Conservation (phyloP, 2,797 vertebrate genomes). For the Girardinus metallicus region DNA sequence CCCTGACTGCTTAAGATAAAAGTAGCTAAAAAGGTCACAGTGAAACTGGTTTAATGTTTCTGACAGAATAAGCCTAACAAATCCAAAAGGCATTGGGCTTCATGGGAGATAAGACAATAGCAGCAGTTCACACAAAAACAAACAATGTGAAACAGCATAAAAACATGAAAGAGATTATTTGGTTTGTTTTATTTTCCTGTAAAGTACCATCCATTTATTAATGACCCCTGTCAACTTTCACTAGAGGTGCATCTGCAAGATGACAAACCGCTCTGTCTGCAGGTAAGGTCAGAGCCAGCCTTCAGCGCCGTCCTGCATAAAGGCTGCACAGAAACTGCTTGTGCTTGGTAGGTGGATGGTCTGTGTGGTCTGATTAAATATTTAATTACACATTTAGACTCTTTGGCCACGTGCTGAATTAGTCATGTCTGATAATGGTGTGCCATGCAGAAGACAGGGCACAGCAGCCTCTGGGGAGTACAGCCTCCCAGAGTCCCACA, state of each 20-base stretch:
- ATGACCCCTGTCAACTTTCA: conserved; percentile 30
- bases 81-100: conserved; percentile 49
- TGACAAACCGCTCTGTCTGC: conserved; percentile 23
- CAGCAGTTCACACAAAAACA: conserved; percentile 42
- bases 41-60: conserved; percentile 59
- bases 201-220: conserved; percentile 47
- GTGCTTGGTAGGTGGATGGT: conserved; percentile 38
- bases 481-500: conserved; percentile 40
- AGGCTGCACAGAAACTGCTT: conserved; percentile 28
- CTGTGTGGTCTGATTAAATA: conserved; percentile 64
- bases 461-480: conserved; percentile 38
- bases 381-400: conserved; percentile 72
- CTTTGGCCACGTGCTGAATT: conserved; percentile 75
- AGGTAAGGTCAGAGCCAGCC: conserved; percentile 36
- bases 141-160: conserved; percentile 35
- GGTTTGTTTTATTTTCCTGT: conserved; percentile 20
- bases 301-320: conserved; percentile 27
- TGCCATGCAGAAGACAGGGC: conserved; percentile 64
- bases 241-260: conserved; percentile 26
- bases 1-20: conserved; percentile 49
- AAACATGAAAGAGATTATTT: conserved; percentile 1
- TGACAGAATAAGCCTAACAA: conserved; percentile 40
- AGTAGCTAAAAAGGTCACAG: conserved; percentile 65
- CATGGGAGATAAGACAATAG: conserved; percentile 51
- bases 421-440: conserved; percentile 75